These are phyloP conservation scores for Lasioglossum leucozonium DNA, from an alignment of 2,888 invertebrate species.

Conservation along the genomic window DNA sequence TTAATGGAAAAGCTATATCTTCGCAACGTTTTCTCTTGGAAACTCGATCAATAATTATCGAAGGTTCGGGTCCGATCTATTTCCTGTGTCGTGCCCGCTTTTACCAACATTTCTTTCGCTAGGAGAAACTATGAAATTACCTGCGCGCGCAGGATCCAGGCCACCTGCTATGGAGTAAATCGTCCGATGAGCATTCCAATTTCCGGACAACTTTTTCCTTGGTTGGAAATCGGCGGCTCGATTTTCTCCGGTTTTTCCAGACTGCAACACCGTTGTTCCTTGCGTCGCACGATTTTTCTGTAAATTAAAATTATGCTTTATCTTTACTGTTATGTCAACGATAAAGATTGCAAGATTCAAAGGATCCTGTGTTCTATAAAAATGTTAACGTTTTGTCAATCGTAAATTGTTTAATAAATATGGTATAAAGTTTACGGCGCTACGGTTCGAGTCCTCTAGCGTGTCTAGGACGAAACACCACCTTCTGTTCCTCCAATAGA, in stretches of 20 bases:
- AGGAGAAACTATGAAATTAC: conserved; percentile 44
- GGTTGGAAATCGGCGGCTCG: conserved; percentile 6
- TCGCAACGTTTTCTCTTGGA: neutral
- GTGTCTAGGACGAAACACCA: too few relatives aligned
- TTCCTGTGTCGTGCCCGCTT: neutral
- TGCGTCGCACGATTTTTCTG: too few relatives aligned
- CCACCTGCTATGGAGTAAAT: conserved; percentile 26
- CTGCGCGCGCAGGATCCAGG: conserved; percentile 19
- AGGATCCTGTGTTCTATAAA: neutral
- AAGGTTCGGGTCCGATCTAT: neutral
- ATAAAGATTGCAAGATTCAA: too few relatives aligned
- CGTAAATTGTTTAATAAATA: too few relatives aligned
- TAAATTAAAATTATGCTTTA: too few relatives aligned
- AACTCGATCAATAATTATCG: neutral
- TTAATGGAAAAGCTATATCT: too few relatives aligned
- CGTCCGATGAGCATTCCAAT: conserved; percentile 39
- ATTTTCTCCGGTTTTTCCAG: conserved; percentile 2
- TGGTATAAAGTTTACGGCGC: too few relatives aligned
- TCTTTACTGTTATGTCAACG: too few relatives aligned
- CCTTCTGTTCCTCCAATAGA: too few relatives aligned
- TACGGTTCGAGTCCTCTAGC: too few relatives aligned
- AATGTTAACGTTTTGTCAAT: too few relatives aligned
- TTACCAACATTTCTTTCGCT: conserved; percentile 26
- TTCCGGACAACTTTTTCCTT: conserved; percentile 14
- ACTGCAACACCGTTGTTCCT: neutral